phyloP scores from a whole-genome alignment of 2,888 invertebrate genomes.

The Leucoma salicis region DNA sequence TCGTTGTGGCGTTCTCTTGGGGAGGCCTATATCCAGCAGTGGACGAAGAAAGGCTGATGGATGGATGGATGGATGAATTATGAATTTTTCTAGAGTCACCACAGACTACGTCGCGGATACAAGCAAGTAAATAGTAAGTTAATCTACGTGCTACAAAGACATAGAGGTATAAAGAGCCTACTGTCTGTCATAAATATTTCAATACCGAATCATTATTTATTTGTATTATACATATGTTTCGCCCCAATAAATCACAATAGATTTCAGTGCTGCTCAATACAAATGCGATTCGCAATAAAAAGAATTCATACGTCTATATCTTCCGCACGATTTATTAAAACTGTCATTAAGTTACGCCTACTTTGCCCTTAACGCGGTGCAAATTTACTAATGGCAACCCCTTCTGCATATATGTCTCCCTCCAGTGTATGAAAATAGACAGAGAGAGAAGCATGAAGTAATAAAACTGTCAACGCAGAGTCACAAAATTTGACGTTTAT shows the following conservation, averaged over 20 bases:
- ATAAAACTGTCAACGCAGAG: slow-evolving; percentile 51
- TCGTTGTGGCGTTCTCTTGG: no score
- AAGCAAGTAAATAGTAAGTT: no score
- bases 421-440: slow-evolving; percentile 24
- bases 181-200: no score
- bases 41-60: no score
- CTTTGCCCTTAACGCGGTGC: slow-evolving; percentile 62
- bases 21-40: no score
- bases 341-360: slow-evolving; percentile 68
- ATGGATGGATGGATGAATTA: no score
- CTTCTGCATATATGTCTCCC: slow-evolving; percentile 28
- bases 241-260: slow-evolving; percentile 19
- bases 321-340: slow-evolving; percentile 73
- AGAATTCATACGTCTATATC: slow-evolving; percentile 42
- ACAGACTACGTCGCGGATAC: no score
- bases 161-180: no score
- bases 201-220: not conserved
- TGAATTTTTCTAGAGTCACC: no score
- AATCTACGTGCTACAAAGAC: no score
- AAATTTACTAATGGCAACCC: slow-evolving; percentile 45
- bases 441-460: slow-evolving; percentile 37
- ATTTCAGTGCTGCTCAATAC: slow-evolving; percentile 18
- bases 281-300: slow-evolving; percentile 19
- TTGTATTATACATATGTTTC: slow-evolving; percentile 1
- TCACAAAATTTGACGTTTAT: slow-evolving; percentile 54